Conservation (phyloP, 64 coral and sea anemone genomes). For the Pocillopora verrucosa region DNA sequence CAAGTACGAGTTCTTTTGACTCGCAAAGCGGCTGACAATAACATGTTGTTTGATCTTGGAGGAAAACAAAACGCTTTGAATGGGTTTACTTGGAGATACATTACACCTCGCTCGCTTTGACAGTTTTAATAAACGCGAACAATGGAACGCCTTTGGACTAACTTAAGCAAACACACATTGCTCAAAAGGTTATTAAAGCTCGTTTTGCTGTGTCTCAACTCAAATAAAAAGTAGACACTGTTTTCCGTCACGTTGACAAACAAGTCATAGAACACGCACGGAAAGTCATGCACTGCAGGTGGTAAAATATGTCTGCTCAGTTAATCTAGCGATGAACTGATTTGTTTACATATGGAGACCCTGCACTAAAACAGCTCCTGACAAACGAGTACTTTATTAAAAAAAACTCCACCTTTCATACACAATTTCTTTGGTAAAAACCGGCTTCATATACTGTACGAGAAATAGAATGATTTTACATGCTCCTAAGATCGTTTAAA, state of each 20-base stretch:
- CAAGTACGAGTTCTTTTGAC: slow-evolving; percentile 20
- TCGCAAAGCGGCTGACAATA: not conserved
- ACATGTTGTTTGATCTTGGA: slow-evolving; percentile 1
- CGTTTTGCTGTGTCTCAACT: slow-evolving; percentile 14
- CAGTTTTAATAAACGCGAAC: slow-evolving; percentile 46
- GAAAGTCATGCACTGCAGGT: not conserved
- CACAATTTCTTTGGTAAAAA: too few relatives aligned
- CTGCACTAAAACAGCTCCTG: not conserved
- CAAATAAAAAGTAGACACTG: slow-evolving; percentile 25
- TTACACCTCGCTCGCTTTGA: slow-evolving; percentile 25
- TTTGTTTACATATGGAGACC: slow-evolving; percentile 11
- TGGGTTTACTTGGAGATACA: slow-evolving; percentile 41
- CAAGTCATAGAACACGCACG: not conserved
- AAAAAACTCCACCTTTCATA: too few relatives aligned
- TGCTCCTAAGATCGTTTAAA: too few relatives aligned
- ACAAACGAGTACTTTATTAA: not conserved
- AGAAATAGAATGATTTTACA: too few relatives aligned
- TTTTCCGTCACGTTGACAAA: slow-evolving; percentile 24
- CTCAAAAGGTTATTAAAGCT: slow-evolving; percentile 53
- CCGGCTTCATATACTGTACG: too few relatives aligned
- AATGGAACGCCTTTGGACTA: not conserved
- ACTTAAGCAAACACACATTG: slow-evolving; percentile 54
- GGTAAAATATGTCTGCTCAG: slow-evolving; percentile 19
- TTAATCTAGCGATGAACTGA: slow-evolving; percentile 1
- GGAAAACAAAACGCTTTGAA: slow-evolving; percentile 19